Base-by-base conservation (phyloP, 1,140 invertebrate genomes). In the Parasteatoda tepidariorum region DNA sequence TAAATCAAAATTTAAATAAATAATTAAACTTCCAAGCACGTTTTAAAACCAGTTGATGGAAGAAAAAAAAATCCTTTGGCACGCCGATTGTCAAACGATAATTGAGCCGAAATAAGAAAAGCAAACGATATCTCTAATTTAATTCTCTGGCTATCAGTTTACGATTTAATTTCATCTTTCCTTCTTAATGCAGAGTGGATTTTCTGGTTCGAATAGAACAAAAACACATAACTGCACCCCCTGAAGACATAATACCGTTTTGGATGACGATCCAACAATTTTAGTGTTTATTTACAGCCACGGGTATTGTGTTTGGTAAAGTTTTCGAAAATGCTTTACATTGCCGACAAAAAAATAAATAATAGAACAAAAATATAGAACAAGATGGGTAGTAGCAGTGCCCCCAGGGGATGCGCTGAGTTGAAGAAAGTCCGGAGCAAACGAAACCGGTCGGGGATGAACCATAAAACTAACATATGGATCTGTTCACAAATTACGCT, bases 361-460 rank as follows among this genome's bases (percentile, higher is more conserved):
- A 54, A 28, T 11, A 22, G 28, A 11, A 78, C 61, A 66, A 13
- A 33, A 30, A 76, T 18, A 13, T 2, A 48, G 38, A 18, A 48
- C 9, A 48, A 48, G 38, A n/a, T 24, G 57, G 15, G 61, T 34
- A 15, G 55, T 13, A 1, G 61, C 13, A 22, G 61, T 33, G 38
- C n/a, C 61, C 59, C 74, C 33, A 26, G 64, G 64, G 75, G 76
- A 30, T 57, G 64, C 38, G 38, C 5, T 26, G 26, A 68, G 26
- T 24, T 28, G 57, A 48, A 48, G 38, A 48, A 48, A 74, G 74
- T 30, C 61, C 74, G 48, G 61, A 78, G 26, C 74, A 78, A 68
- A 79, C 41, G 76, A 68, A 79, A 79, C 76, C 76, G 76, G 76
- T 79, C 64, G 41, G 64, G 24, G 76, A 68, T 55, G 54, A 79